These are phyloP conservation scores for Gracilinanus agilis DNA, from an alignment of 2,113 vertebrate genomes.

Conservation along the genomic window DNA sequence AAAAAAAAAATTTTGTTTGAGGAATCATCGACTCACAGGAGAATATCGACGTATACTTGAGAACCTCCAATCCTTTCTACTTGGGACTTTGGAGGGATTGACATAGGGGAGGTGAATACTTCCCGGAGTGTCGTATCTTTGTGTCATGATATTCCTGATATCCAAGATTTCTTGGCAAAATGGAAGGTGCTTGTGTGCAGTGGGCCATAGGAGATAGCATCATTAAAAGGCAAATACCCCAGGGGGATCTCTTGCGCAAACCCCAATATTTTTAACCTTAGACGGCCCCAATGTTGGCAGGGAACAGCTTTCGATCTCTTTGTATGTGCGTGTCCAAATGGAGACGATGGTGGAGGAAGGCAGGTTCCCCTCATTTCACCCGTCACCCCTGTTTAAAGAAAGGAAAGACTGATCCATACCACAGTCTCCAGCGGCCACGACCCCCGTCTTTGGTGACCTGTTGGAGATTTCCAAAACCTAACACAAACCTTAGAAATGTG, in stretches of 20 bases:
- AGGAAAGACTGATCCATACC: neutral
- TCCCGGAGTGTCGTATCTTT: conserved; percentile 68
- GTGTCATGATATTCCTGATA: conserved; percentile 72
- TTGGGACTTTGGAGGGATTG: conserved; percentile 70
- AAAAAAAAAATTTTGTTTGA: conserved; percentile 37
- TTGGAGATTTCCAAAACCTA: conserved; percentile 39
- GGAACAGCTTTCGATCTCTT: conserved; percentile 21
- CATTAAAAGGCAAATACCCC: conserved; percentile 47
- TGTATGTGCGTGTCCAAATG: neutral
- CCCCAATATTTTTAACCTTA: neutral
- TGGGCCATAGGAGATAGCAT: conserved; percentile 21
- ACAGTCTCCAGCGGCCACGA: conserved; percentile 26
- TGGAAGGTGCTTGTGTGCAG: conserved; percentile 66
- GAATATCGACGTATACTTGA: conserved; percentile 40
- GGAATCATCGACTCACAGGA: neutral
- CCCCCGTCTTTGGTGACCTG: neutral
- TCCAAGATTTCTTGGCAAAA: conserved; percentile 64
- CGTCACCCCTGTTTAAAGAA: neutral
- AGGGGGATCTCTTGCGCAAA: neutral
- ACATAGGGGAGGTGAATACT: conserved; percentile 70
- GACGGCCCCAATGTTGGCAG: neutral
- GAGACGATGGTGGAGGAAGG: conserved; percentile 35
- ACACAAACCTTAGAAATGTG: conserved; percentile 42
- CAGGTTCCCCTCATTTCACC: neutral
- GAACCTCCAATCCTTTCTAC: conserved; percentile 60